Base-by-base conservation (phyloP, 2,797 vertebrate genomes). In the Hipposideros larvatus region DNA sequence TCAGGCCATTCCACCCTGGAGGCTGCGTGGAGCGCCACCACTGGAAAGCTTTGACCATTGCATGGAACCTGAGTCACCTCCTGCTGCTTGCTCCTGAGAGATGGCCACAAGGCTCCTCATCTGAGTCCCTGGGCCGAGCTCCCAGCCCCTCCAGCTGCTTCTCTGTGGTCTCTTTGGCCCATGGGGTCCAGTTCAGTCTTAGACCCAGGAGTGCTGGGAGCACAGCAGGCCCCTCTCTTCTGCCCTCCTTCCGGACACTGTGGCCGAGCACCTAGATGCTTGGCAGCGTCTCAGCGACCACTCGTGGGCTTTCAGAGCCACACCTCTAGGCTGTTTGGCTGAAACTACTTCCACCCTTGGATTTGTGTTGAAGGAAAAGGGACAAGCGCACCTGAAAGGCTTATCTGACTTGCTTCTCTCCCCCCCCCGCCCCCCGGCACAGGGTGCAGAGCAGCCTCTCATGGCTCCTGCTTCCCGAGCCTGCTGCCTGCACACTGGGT, bases 1-100 rank as follows among this genome's bases (percentile, higher is more conserved):
- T 85, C 7, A 37, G 31, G 37, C 55, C 13, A 0, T 28, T 2
- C 4, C 11, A 24, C 43, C 11, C 90, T 61, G 66, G 82, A 86
- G 74, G 66, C 26, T 3, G 1, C 1, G 0, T 2, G 24, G 55
- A 4, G 53, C 0, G 0, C 4, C 82, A 2, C 61, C 22, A 1
- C 80, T 1, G 0, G 41, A 43, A 51, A 74, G 34, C 51, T 59
- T 59, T 68, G 66, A 18, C 37, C 18, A 0, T 18, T 5, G 24
- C 15, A 2, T 19, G n/a, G 61, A 77, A 31, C n/a, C 11, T 1
- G 16, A 15, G 61, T 51, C 26, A 24, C 61, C 22, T 28, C 19
- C 31, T 57, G 70, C 41, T 9, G 3, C 19, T 26, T 5, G 8
- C 41, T 28, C 43, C 55, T 14, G 3, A 11, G 53, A 88, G 70